Evolutionary conservation across 2,797 vertebrate species (phyloP).

Genomic region (Tympanoctomys barrerae): DNA sequence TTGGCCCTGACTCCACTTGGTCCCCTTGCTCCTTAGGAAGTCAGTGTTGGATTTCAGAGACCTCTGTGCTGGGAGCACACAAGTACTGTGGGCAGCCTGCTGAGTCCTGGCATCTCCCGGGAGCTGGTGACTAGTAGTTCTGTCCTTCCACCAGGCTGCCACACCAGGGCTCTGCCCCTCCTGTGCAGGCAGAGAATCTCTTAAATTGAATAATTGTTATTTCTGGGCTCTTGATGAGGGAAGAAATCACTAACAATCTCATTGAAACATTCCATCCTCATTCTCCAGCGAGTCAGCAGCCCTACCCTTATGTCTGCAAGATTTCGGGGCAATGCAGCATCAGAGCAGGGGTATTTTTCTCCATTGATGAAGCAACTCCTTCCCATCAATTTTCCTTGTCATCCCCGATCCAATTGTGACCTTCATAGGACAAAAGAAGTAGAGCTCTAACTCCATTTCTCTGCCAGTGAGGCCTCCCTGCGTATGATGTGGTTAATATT

Average conservation of each 20-base stretch:
- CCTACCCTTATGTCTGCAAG: conserved; percentile 79
- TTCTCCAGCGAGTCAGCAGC: conserved; percentile 85
- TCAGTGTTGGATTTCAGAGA: conserved; percentile 75
- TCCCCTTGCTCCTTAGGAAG: conserved; percentile 68
- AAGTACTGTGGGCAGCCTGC: conserved; percentile 74
- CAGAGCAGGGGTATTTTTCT: conserved; percentile 48
- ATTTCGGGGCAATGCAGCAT: conserved; percentile 80
- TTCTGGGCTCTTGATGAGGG: conserved; percentile 82
- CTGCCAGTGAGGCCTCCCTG: conserved; percentile 62
- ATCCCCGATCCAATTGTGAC: conserved; percentile 80
- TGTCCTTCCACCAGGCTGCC: conserved; percentile 6
- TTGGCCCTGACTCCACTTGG: conserved; percentile 67
- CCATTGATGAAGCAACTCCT: conserved; percentile 69
- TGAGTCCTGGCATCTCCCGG: conserved; percentile 66
- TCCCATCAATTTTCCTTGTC: conserved; percentile 81
- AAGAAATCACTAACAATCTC: conserved; percentile 87
- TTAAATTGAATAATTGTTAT: conserved; percentile 86
- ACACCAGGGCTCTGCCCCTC: conserved; percentile 64
- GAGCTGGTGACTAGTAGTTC: conserved; percentile 9
- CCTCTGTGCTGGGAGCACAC: conserved; percentile 74
- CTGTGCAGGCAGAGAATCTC: conserved; percentile 76
- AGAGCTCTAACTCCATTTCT: conserved; percentile 54
- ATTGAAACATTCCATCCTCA: conserved; percentile 83
- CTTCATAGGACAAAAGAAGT: conserved; percentile 80
- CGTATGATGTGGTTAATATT: conserved; percentile 83